These are phyloP conservation scores for Delia radicum DNA, from an alignment of 1,140 invertebrate genomes.

Conservation along the genomic window DNA sequence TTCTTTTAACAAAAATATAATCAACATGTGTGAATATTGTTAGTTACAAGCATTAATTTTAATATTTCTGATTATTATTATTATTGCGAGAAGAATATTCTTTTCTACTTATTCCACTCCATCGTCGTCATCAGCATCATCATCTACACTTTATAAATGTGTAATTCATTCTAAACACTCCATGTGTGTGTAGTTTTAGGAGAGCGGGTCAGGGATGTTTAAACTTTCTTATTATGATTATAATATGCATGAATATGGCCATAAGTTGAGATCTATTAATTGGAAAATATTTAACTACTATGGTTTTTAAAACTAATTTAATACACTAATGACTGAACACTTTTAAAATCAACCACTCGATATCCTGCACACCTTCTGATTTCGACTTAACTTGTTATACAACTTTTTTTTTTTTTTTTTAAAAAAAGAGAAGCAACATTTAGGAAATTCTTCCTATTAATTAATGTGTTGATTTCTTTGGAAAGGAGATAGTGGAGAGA, in stretches of 20 bases:
- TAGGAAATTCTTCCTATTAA: too few species aligned
- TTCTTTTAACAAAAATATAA: not conserved
- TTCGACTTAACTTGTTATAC: too few species aligned
- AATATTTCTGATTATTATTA: constrained; percentile 7
- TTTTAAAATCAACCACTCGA: too few species aligned
- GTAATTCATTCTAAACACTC: not conserved
- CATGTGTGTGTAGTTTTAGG: not conserved
- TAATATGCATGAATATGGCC: not conserved
- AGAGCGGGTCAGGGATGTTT: not conserved
- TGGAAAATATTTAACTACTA: too few species aligned
- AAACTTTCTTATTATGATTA: not conserved
- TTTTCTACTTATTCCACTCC: not conserved
- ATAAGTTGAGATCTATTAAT: not conserved
- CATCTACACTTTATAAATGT: not conserved
- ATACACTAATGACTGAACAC: too few species aligned
- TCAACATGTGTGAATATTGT: constrained; percentile 9
- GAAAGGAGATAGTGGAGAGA: too few species aligned
- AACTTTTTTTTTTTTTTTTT: too few species aligned
- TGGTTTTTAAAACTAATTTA: too few species aligned
- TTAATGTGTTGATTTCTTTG: too few species aligned
- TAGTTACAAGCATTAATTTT: constrained; percentile 9
- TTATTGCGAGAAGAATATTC: not conserved
- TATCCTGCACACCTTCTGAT: too few species aligned
- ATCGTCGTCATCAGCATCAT: not conserved
- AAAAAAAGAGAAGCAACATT: too few species aligned